phyloP scores from a whole-genome alignment of 64 coral and sea anemone genomes.

The Montipora efflorescens region DNA sequence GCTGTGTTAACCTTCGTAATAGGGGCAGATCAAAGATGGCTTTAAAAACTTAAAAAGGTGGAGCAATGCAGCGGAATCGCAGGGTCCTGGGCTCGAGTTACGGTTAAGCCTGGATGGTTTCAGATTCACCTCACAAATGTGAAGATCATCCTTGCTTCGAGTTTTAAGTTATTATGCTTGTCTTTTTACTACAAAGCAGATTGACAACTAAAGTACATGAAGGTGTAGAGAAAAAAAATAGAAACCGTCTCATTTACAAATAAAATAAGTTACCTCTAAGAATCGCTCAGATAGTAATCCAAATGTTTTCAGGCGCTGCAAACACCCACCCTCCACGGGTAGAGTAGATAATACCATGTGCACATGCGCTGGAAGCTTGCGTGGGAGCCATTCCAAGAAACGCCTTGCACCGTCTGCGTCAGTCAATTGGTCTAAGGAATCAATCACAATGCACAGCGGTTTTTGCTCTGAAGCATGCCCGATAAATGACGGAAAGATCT shows the following conservation, averaged over 20 bases:
- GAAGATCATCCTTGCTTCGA: too few relatives aligned
- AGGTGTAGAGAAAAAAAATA: neutral
- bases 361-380: constrained; percentile 47
- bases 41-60: too few relatives aligned
- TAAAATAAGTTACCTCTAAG: constrained; percentile 22
- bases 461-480: constrained; percentile 23
- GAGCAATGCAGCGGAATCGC: too few relatives aligned
- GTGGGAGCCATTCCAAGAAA: constrained; percentile 71
- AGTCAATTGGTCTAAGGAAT: constrained; percentile 68
- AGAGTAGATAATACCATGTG: constrained; percentile 63
- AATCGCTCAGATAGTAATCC: constrained; percentile 37
- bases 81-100: too few relatives aligned
- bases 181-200: too few relatives aligned
- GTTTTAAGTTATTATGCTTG: too few relatives aligned
- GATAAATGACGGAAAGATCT: constrained; percentile 50
- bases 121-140: too few relatives aligned
- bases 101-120: too few relatives aligned
- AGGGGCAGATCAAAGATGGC: too few relatives aligned
- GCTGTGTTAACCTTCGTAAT: too few relatives aligned
- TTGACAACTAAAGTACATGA: neutral
- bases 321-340: constrained; percentile 53
- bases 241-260: neutral
- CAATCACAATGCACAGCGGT: constrained; percentile 68
- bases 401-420: constrained; percentile 61
- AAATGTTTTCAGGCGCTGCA: constrained; percentile 53